A percentile compares a stretch with the other conserved stretches of the same genome.
phyloP scores from a whole-genome alignment of 2,797 vertebrate genomes.

The Notolabrus celidotus region DNA sequence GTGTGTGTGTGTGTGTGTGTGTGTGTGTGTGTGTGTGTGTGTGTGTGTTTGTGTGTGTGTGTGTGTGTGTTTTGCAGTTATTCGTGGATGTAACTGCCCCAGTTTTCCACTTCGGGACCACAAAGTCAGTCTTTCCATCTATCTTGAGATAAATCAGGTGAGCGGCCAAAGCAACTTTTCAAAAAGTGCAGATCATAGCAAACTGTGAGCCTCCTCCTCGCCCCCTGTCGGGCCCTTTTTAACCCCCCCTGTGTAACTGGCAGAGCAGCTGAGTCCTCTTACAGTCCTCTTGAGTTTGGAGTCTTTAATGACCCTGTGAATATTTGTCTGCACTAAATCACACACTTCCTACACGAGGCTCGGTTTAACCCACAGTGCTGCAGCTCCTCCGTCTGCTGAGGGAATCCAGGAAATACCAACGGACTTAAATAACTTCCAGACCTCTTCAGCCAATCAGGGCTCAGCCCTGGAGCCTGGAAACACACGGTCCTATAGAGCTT shows the following conservation, averaged over 20 bases:
- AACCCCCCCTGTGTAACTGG: no score
- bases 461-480: slow-evolving; percentile 13
- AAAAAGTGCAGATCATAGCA: no score
- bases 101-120: no score
- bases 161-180: no score
- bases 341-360: background rate
- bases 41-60: no score
- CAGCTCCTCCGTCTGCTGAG: background rate
- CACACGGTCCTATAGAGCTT: background rate
- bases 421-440: slow-evolving; percentile 51
- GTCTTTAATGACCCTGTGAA: background rate
- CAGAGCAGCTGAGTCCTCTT: background rate
- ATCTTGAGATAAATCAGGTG: no score
- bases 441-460: slow-evolving; percentile 16
- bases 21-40: no score
- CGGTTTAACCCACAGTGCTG: background rate
- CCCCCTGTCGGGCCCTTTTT: no score
- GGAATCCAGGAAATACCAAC: slow-evolving; percentile 50
- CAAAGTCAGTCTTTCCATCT: no score
- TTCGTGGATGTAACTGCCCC: no score
- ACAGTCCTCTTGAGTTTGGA: background rate
- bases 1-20: no score
- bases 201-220: no score
- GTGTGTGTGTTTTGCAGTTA: background rate
- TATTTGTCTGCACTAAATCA: slow-evolving; percentile 4